These are phyloP conservation scores for Campylomormyrus tamandua DNA, from an alignment of 2,113 vertebrate species.

Conservation along the genomic window DNA sequence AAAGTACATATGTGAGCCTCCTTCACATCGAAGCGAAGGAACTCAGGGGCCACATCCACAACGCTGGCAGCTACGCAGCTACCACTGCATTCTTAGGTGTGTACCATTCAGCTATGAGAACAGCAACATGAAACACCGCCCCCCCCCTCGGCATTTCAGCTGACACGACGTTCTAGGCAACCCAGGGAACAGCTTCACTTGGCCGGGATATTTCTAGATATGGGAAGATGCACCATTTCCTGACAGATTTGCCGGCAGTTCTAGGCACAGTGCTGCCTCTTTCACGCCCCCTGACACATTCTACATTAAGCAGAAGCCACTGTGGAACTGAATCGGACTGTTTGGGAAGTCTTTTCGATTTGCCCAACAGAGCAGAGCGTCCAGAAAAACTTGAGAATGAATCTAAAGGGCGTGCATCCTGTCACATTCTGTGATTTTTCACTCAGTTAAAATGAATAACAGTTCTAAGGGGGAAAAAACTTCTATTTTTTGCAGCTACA, in stretches of 20 bases:
- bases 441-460: background rate
- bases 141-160: background rate
- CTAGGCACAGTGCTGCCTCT: background rate
- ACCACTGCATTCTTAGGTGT: background rate
- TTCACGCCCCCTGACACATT: background rate
- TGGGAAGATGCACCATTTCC: background rate
- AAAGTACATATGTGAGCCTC: background rate
- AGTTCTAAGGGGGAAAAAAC: background rate
- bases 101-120: background rate
- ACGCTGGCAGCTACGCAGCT: background rate
- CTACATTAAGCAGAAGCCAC: background rate
- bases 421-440: background rate
- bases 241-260: background rate
- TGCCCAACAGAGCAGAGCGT: background rate
- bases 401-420: background rate
- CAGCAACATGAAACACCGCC: background rate
- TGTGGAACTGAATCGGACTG: background rate
- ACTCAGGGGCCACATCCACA: background rate
- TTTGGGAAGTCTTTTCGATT: background rate
- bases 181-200: background rate
- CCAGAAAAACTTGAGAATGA: background rate
- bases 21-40: background rate
- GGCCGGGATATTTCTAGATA: background rate
- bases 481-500: background rate
- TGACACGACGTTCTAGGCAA: background rate